Conservation (phyloP, 1,140 invertebrate genomes). For the Drosophila sp. region DNA sequence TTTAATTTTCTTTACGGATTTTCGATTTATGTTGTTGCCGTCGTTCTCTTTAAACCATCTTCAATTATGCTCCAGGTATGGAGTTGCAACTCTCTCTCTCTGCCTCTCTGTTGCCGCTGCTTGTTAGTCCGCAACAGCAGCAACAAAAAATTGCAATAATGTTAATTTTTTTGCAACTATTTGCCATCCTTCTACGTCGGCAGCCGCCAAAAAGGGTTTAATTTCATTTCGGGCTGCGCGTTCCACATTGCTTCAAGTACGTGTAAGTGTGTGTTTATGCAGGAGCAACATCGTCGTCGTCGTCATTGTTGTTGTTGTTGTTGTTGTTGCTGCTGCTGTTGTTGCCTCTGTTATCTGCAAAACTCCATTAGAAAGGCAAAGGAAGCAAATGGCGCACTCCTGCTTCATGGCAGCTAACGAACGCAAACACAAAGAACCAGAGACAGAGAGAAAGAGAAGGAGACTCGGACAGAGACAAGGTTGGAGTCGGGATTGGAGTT, state of each 20-base stretch:
- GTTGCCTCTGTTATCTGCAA: constrained; percentile 67
- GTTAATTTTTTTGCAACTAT: constrained; percentile 72
- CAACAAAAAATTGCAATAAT: constrained; percentile 66
- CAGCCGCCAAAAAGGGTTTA: constrained; percentile 76
- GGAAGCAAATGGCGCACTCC: constrained; percentile 74
- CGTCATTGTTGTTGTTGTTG: constrained; percentile 30
- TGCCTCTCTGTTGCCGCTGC: constrained; percentile 11
- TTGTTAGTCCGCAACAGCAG: constrained; percentile 43
- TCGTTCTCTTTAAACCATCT: constrained; percentile 30
- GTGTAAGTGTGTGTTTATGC: constrained; percentile 79
- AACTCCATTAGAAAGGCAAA: constrained; percentile 81
- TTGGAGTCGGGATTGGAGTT: constrained; percentile 14
- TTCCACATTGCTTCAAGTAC: constrained; percentile 57
- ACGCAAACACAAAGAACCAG: constrained; percentile 59
- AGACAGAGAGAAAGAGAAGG: constrained; percentile 1
- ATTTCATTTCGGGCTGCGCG: constrained; percentile 67
- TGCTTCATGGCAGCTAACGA: constrained; percentile 54
- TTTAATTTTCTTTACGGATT: constrained; percentile 68
- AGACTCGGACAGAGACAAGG: constrained; percentile 14
- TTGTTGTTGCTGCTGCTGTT: constrained; percentile 43
- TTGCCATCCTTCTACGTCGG: constrained; percentile 41
- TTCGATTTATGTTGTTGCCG: constrained; percentile 52
- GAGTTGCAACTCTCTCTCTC: constrained; percentile 4
- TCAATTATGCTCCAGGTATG: constrained; percentile 53
- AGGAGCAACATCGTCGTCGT: constrained; percentile 46